phyloP scores from a whole-genome alignment of 1,140 invertebrate species.

The Kradibia gibbosae region DNA sequence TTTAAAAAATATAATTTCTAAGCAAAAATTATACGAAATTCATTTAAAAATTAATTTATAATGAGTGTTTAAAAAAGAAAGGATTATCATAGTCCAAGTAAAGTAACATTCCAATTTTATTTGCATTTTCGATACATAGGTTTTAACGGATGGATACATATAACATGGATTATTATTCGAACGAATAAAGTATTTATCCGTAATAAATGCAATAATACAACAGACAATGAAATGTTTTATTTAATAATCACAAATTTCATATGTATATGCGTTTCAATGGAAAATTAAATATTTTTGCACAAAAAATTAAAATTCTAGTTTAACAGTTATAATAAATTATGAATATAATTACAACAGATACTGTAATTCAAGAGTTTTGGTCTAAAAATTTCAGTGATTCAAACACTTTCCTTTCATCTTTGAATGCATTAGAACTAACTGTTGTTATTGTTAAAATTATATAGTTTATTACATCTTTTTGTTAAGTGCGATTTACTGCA shows the following conservation, averaged over 20 bases:
- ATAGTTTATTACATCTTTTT: slow-evolving; percentile 17
- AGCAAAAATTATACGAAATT: background rate
- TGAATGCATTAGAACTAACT: slow-evolving; percentile 31
- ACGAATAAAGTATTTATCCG: slow-evolving; percentile 26
- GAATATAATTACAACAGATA: slow-evolving; percentile 30
- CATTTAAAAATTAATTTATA: slow-evolving; percentile 10
- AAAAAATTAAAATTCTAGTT: slow-evolving; percentile 46
- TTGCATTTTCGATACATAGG: slow-evolving; percentile 16
- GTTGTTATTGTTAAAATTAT: slow-evolving; percentile 42
- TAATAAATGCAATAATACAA: slow-evolving; percentile 4
- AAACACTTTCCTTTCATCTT: slow-evolving; percentile 26
- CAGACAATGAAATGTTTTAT: slow-evolving; percentile 6
- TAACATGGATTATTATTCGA: slow-evolving; percentile 28
- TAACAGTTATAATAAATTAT: slow-evolving; percentile 37
- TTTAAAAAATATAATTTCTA: slow-evolving; percentile 36
- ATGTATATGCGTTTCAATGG: slow-evolving; percentile 30
- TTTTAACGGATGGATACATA: too few relatives aligned
- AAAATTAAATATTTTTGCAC: slow-evolving; percentile 48
- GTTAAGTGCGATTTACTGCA: background rate
- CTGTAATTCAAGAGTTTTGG: slow-evolving; percentile 30
- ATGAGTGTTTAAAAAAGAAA: slow-evolving; percentile 19
- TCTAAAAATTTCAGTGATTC: slow-evolving; percentile 1
- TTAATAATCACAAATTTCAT: slow-evolving; percentile 33
- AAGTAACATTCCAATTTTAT: slow-evolving; percentile 49
- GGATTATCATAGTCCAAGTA: slow-evolving; percentile 46